Evolutionary conservation across 2,113 vertebrate species (phyloP), one percentile per base, ranked within the genome.

Genomic region (Xenopus laevis): DNA sequence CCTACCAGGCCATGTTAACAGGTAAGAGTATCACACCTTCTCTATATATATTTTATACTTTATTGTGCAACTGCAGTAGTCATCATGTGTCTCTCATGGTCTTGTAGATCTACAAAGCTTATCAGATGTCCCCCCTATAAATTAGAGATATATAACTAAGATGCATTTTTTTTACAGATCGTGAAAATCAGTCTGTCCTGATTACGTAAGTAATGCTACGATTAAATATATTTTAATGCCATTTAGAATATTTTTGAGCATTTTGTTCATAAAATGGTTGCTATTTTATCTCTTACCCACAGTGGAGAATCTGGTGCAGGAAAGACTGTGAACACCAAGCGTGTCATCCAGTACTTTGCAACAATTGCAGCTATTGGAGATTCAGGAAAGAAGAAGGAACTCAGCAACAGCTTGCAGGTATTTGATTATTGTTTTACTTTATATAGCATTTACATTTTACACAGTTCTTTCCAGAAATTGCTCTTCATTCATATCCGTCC

Each of bases 1-100:
- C 91, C 70, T 92, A 93, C 82, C 90, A 93, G 84, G 87, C 85
- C 87, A 93, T 94, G 93, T 69, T 93, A 44, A 95, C 92, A 33
- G 92, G 93, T 94, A 82, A 85, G 83, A 60, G 12, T n/a, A 16
- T 4, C 12, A 1, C 15, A 1, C 15, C 47, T 13, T 50, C 11
- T 50, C 12, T 50, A 16, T n/a, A n/a, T 4, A 4, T 55, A 8
- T 55, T 55, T 55, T 9, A 55, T n/a, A n/a, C 4, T 16, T 50
- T 50, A 40, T 40, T 40, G 6, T 40, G 8, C 33, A 50, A 13
- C 11, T 4, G 10, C 15, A 50, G 15, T 50, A 50, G 11, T 50
- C 11, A 50, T 13, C 47, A 7, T 16, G 16, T n/a, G 17, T 17
- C 53, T 55, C 53, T n/a, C 3, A 40, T 40, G 33, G 33, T 1